Conservation (phyloP, 2,888 invertebrate species). For the Melanchra persicariae region DNA sequence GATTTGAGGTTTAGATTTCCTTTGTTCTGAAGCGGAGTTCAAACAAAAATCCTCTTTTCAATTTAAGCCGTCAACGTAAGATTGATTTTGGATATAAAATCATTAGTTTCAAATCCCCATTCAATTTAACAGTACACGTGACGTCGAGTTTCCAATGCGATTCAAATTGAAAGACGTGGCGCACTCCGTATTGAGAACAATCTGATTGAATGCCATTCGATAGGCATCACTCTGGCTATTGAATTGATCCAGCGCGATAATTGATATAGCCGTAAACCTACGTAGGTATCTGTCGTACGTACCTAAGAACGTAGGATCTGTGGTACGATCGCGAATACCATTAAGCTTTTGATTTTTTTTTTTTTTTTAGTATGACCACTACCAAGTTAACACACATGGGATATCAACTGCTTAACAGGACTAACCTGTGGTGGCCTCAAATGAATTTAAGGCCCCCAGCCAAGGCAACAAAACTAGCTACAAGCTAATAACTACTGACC, state of each 20-base stretch:
- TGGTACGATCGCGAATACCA: too few species aligned
- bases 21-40: slow-evolving; percentile 15
- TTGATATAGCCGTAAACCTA: slow-evolving; percentile 23
- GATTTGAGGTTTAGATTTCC: slow-evolving; percentile 21
- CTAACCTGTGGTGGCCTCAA: too few species aligned
- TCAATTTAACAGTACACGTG: slow-evolving; percentile 42
- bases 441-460: too few species aligned
- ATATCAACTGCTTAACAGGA: too few species aligned
- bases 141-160: slow-evolving; percentile 36
- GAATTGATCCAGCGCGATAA: slow-evolving; percentile 35
- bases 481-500: too few species aligned
- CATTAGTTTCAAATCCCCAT: slow-evolving; percentile 54
- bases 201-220: slow-evolving; percentile 57
- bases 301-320: background rate
- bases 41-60: slow-evolving; percentile 17
- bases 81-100: slow-evolving; percentile 29
- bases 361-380: too few species aligned
- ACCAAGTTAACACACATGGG: too few species aligned
- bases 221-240: slow-evolving; percentile 44
- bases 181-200: slow-evolving; percentile 56
- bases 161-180: slow-evolving; percentile 56
- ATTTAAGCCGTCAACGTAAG: slow-evolving; percentile 8
- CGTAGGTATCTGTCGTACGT: background rate
- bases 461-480: too few species aligned
- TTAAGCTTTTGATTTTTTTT: slow-evolving; percentile 4